Evolutionary conservation across 1,140 invertebrate genomes (phyloP), one percentile per base, ranked within the genome.

Genomic region (Phthorimaea operculella): DNA sequence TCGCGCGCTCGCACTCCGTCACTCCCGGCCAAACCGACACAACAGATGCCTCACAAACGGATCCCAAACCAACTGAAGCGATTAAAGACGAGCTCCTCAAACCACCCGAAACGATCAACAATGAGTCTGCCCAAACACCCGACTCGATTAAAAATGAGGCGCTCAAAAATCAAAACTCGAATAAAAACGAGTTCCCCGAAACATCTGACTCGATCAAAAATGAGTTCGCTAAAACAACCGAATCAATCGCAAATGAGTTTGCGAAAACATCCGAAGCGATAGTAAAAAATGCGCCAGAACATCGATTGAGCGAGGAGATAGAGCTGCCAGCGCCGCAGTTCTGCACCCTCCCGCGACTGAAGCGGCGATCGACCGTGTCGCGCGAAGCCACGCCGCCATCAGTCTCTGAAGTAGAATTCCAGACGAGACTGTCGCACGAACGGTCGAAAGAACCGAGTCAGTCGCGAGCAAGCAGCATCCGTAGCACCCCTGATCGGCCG

Each of bases 401-500:
- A 0, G 6, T 56, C 10, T n/a, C 33, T 0, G 10, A 54, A n/a
- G 34, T 18, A 5, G 34, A 1, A 39, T 47, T 6, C 44, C 33
- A 36, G 17, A 16, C 18, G 42, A 12, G 5, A 34, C 51, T 36
- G 51, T 59, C 8, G 55, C 16, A 16, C 33, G 42, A 48, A 50
- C 59, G 4, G 21, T 47, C 11, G 21, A 58, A 51, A 36, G 67
- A 67, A 14, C 18, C 62, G 8, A 58, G 48, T 14, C 57, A 58
- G 4, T 60, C 69, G 17, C 60, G 57, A 28, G 54, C 21, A 14
- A 60, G 58, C 39, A 66, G 62, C 39, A 39, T 65, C 6, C 66
- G 74, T n/a, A 63, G 59, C 4, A 83, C 77, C 4, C 80, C 86
- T 0, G 89, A 89, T 8, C 82, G 86, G 9, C 88, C 88, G 2